Percentiles rank a stretch among this genome's conserved stretches.
Evolutionary conservation across 2,888 invertebrate genomes (phyloP).

Genomic region (Ctena decussata): DNA sequence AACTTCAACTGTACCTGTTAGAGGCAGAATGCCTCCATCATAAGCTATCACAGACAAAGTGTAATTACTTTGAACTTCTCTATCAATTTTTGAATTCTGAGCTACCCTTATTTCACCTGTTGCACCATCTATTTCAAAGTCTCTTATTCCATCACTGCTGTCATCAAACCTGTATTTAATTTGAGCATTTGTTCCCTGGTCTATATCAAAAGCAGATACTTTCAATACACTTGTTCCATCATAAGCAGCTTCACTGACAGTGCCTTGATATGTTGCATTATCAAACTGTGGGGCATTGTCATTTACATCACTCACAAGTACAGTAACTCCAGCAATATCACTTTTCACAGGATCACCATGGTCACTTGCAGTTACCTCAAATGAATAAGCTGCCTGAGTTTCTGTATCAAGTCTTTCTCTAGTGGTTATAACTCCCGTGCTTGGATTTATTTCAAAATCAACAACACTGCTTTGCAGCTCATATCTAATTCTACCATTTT

Average conservation of each 20-base stretch:
- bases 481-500: slow-evolving; percentile 92
- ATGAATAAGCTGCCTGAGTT: slow-evolving; percentile 91
- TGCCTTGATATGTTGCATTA: slow-evolving; percentile 94
- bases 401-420: slow-evolving; percentile 95
- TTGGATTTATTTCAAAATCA: slow-evolving; percentile 95
- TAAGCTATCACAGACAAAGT: slow-evolving; percentile 95
- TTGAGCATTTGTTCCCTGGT: slow-evolving; percentile 95
- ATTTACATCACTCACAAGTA: slow-evolving; percentile 95
- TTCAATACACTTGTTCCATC: slow-evolving; percentile 96
- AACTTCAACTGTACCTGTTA: slow-evolving; percentile 89
- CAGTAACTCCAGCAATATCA: slow-evolving; percentile 98
- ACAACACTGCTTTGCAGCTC: slow-evolving; percentile 83
- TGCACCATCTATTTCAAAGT: slow-evolving; percentile 96
- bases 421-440: slow-evolving; percentile 97
- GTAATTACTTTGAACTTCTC: slow-evolving; percentile 95
- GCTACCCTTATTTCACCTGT: slow-evolving; percentile 97
- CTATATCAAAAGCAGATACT: slow-evolving; percentile 96
- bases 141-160: slow-evolving; percentile 91
- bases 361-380: slow-evolving; percentile 96
- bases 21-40: slow-evolving; percentile 93
- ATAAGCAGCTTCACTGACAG: slow-evolving; percentile 96
- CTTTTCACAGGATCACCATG: slow-evolving; percentile 96
- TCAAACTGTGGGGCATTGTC: slow-evolving; percentile 97
- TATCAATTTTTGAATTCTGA: slow-evolving; percentile 94
- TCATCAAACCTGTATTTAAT: slow-evolving; percentile 90